Percentiles rank a stretch among this genome's conserved stretches.
These are phyloP conservation scores for Diplazon laetatorius DNA, from an alignment of 2,888 invertebrate species.

Conservation along the genomic window DNA sequence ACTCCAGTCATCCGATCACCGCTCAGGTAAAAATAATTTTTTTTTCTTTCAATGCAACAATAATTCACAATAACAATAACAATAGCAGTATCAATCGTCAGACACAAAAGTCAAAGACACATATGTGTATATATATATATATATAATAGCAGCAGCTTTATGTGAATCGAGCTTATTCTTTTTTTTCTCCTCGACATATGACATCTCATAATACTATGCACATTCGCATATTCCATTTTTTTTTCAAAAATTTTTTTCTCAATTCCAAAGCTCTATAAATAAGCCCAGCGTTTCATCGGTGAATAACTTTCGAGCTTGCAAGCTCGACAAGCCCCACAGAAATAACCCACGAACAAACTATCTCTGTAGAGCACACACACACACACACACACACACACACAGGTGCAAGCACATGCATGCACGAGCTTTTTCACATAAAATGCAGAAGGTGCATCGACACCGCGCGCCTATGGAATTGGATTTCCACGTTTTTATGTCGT, in stretches of 20 bases:
- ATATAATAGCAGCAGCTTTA: background rate
- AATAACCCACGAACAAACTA: conserved; percentile 24
- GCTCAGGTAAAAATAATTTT: conserved; percentile 74
- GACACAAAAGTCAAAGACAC: background rate
- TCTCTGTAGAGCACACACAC: background rate
- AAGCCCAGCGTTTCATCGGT: conserved; percentile 27
- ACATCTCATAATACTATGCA: background rate
- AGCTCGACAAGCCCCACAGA: conserved; percentile 10
- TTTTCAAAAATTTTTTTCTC: too few relatives aligned
- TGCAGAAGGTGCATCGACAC: conserved; percentile 59
- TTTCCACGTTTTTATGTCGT: conserved; percentile 45
- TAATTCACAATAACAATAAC: background rate
- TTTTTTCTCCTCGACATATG: conserved; percentile 4
- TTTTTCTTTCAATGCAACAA: background rate
- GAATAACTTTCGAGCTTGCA: conserved; percentile 24
- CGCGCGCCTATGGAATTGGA: conserved; percentile 50
- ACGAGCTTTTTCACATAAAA: conserved; percentile 15
- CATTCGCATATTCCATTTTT: conserved; percentile 6
- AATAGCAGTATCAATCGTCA: background rate
- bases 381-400: background rate
- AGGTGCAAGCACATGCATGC: too few relatives aligned
- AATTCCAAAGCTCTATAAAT: conserved; percentile 33
- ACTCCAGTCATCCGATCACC: conserved; percentile 77
- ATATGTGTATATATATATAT: background rate
- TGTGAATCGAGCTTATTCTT: conserved; percentile 19